phyloP scores from a whole-genome alignment of 2,888 invertebrate genomes.

The Tolmerus cingulatus region DNA sequence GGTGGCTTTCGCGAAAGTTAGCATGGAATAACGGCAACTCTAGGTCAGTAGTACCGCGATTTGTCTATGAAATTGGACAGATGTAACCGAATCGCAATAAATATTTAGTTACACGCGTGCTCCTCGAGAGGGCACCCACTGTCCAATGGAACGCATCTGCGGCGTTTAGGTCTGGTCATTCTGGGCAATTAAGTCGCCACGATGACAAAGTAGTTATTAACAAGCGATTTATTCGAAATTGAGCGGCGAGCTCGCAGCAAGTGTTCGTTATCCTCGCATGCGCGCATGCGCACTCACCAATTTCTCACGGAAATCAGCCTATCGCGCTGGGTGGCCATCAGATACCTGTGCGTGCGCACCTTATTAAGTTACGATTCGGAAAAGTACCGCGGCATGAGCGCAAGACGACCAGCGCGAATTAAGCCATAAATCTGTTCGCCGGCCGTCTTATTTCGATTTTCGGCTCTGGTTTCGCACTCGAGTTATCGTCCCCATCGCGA shows the following conservation, averaged over 20 bases:
- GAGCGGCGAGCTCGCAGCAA: background rate
- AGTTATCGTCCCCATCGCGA: background rate
- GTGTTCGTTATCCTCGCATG: slow-evolving; percentile 2
- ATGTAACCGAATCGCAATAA: slow-evolving; percentile 4
- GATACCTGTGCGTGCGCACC: slow-evolving; percentile 33
- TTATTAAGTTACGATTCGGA: slow-evolving; percentile 28
- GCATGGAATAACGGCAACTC: slow-evolving; percentile 29
- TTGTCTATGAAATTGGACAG: slow-evolving; percentile 20
- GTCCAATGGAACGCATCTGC: background rate
- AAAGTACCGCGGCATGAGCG: slow-evolving; percentile 1
- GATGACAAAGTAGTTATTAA: slow-evolving; percentile 27
- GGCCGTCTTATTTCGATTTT: slow-evolving; percentile 3
- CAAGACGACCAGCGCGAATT: slow-evolving; percentile 17
- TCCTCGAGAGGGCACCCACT: background rate
- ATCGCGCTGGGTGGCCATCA: slow-evolving; percentile 21
- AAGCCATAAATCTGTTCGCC: slow-evolving; percentile 15
- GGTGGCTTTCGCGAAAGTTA: slow-evolving; percentile 29
- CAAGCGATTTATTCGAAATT: slow-evolving; percentile 9
- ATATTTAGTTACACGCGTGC: background rate
- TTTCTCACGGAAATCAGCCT: slow-evolving; percentile 25
- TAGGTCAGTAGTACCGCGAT: slow-evolving; percentile 34
- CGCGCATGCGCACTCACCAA: background rate
- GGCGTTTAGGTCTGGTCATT: background rate
- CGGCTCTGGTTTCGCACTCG: slow-evolving; percentile 6
- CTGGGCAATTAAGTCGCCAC: background rate